A percentile compares a stretch with the other conserved stretches of the same genome.
These are phyloP conservation scores for Vombatus ursinus DNA, from an alignment of 2,113 vertebrate species.

Conservation along the genomic window DNA sequence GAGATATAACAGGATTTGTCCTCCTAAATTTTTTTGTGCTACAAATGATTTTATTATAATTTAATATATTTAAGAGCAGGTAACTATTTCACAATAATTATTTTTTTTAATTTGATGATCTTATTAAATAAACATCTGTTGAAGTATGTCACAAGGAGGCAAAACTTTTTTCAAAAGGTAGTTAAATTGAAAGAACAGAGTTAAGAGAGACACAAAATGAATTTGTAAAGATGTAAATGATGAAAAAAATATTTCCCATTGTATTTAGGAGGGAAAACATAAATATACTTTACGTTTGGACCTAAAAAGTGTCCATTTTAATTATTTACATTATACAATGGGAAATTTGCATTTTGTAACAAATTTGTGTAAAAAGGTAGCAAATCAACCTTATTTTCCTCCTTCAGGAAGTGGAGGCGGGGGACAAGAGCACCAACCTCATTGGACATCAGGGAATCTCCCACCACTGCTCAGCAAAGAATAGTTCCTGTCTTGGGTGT, in stretches of 20 bases:
- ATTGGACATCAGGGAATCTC: neutral
- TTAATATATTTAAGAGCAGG: neutral
- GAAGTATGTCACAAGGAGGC: neutral
- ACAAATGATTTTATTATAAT: neutral
- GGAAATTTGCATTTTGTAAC: constrained; percentile 3
- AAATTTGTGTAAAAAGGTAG: constrained; percentile 23
- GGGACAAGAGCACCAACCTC: neutral
- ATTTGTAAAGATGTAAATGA: neutral
- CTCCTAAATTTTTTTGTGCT: neutral
- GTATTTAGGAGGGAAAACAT: neutral
- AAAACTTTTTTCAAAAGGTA: neutral
- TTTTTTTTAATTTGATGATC: neutral
- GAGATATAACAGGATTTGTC: neutral
- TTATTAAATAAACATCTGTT: neutral
- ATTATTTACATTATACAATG: neutral
- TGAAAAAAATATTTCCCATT: neutral
- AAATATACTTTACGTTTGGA: neutral
- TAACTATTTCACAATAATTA: neutral
- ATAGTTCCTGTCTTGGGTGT: neutral
- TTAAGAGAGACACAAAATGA: neutral
- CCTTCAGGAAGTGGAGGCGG: neutral
- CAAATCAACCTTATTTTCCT: neutral
- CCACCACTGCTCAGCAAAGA: neutral
- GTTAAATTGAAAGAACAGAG: neutral
- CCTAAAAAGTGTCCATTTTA: neutral